Conservation (phyloP, 1,140 invertebrate genomes). For the Melanaphis sacchari region DNA sequence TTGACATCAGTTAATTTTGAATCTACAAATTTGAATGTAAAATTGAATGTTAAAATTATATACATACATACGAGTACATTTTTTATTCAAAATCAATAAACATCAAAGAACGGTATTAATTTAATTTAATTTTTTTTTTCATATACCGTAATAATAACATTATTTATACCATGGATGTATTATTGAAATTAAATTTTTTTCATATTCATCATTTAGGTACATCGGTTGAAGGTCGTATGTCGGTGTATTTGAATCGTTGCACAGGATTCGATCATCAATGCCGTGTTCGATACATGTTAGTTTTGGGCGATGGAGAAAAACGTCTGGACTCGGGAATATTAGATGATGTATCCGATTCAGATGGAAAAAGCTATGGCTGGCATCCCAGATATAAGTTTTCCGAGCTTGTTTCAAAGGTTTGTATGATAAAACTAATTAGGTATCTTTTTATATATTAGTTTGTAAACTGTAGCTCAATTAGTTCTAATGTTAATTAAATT, state of each 20-base stretch:
- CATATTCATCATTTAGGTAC: neutral
- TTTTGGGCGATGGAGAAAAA: constrained; percentile 76
- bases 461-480: neutral
- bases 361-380: constrained; percentile 78
- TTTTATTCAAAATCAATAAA: too few species aligned
- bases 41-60: too few species aligned
- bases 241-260: constrained; percentile 75
- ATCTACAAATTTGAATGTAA: neutral
- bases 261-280: constrained; percentile 85
- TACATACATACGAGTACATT: too few species aligned
- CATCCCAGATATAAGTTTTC: constrained; percentile 71
- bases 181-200: neutral
- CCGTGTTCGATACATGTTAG: constrained; percentile 76
- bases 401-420: constrained; percentile 69
- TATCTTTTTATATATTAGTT: neutral
- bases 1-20: neutral
- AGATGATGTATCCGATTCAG: constrained; percentile 79
- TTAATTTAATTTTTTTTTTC: too few species aligned
- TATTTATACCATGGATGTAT: neutral
- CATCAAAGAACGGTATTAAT: too few species aligned
- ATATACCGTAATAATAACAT: too few species aligned
- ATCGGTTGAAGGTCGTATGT: constrained; percentile 66
- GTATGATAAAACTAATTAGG: neutral
- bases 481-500: neutral
- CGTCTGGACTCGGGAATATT: constrained; percentile 79